Conservation (phyloP, 2,888 invertebrate species). For the Scaptomyza parva region DNA sequence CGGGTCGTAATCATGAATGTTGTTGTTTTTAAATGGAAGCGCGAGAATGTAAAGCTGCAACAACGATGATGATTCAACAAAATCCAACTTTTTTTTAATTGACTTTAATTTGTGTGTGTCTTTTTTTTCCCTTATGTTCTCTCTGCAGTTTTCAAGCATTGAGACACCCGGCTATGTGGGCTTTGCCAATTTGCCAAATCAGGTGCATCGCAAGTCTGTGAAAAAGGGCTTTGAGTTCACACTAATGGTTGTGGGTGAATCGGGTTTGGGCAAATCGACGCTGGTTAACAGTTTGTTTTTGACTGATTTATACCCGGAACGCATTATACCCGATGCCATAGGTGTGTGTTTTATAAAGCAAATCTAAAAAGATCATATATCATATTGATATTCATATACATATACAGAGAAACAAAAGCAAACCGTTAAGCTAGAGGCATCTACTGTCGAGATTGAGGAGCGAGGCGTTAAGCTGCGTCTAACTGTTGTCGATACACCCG, state of each 20-base stretch:
- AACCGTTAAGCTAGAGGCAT: slow-evolving; percentile 97
- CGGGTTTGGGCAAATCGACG: slow-evolving; percentile 97
- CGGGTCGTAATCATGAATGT: background rate
- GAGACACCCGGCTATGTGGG: slow-evolving; percentile 93
- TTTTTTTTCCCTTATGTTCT: slow-evolving; percentile 47
- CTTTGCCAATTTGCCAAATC: slow-evolving; percentile 96
- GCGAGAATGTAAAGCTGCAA: background rate
- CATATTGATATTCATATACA: background rate
- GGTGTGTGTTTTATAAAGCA: slow-evolving; percentile 87
- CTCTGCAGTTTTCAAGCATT: slow-evolving; percentile 90
- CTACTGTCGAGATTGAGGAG: slow-evolving; percentile 99
- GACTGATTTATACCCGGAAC: slow-evolving; percentile 97
- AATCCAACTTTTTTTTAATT: slow-evolving; percentile 15
- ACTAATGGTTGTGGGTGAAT: slow-evolving; percentile 97
- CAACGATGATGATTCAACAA: slow-evolving; percentile 23
- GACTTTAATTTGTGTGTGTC: slow-evolving; percentile 17
- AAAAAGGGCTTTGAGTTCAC: slow-evolving; percentile 99
- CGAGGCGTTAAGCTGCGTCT: slow-evolving; percentile 96
- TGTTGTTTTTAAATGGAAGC: background rate
- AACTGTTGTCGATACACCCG: slow-evolving; percentile 98
- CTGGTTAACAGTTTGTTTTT: slow-evolving; percentile 97
- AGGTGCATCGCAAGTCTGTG: slow-evolving; percentile 98
- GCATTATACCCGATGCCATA: slow-evolving; percentile 94
- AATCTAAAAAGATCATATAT: background rate
- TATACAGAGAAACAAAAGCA: slow-evolving; percentile 93